Evolutionary conservation across 2,113 vertebrate species (phyloP), one percentile per base, ranked within the genome.

Genomic region (Hymenochirus boettgeri): DNA sequence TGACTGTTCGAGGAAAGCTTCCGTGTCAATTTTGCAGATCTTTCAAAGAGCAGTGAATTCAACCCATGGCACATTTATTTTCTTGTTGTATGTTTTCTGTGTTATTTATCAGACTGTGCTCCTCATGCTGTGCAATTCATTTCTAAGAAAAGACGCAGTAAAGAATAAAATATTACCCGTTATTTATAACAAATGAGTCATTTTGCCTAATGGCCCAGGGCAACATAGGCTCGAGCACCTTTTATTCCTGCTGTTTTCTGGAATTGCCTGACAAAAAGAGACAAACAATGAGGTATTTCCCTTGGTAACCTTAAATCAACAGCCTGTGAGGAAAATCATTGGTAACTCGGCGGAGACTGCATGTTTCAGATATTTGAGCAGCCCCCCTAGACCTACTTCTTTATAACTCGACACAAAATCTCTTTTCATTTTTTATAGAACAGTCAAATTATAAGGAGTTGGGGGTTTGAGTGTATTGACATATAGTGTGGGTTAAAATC

Each of bases 141-240:
- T 57, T 56, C 52, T 31, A 64, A 21, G 62, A 47, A 31, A 56
- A 46, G 42, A 60, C 46, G 23, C 52, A 56, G 18, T 46, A 26
- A 23, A 35, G 15, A 51, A 17, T 50, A 24, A 66, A 58, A 58
- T 50, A 58, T 66, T 35, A 57, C 29, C 63, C 46, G 58, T 58
- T 66, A 50, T 29, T 8, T 57, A 50, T 65, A 66, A 66, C 57
- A 58, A 66, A 66, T 66, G 21, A 22, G 45, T 37, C 21, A 25
- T 46, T 66, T 58, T 58, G 22, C 42, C 55, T 31, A 51, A 31
- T 19, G 5, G 57, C 45, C 55, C 37, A 27, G 37, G 54, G 57
- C 33, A 7, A 35, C 10, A 35, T 9, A 45, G 54, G 39, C 23
- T 33, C 25, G 18, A 58, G 17, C 45, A 26, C 45, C 19, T 56